phyloP scores from a whole-genome alignment of 2,888 invertebrate genomes.

The Mellilla xanthometata region DNA sequence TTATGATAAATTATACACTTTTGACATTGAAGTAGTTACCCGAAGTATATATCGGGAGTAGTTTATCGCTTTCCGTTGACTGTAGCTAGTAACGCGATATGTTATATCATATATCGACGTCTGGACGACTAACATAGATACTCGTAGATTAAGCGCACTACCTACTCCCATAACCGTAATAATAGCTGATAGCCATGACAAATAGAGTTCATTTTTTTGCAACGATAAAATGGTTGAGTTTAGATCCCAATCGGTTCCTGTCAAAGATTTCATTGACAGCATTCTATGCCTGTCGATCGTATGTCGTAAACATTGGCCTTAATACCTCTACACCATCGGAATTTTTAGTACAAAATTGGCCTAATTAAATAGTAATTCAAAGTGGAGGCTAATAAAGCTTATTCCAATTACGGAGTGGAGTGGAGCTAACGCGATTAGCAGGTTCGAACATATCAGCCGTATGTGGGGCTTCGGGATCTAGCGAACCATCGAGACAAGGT shows the following conservation, averaged over 20 bases:
- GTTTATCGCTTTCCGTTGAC: slow-evolving; percentile 8
- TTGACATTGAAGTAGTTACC: slow-evolving; percentile 15
- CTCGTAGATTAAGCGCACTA: slow-evolving; percentile 47
- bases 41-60: background rate
- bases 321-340: slow-evolving; percentile 24
- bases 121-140: slow-evolving; percentile 41
- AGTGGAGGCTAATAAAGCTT: slow-evolving; percentile 33
- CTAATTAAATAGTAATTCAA: slow-evolving; percentile 21
- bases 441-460: slow-evolving; percentile 20
- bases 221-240: slow-evolving; percentile 34
- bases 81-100: slow-evolving; percentile 3
- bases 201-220: slow-evolving; percentile 39
- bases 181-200: slow-evolving; percentile 40
- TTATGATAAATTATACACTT: slow-evolving; percentile 18
- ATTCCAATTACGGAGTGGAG: slow-evolving; percentile 26
- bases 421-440: slow-evolving; percentile 27
- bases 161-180: slow-evolving; percentile 56
- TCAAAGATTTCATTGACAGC: slow-evolving; percentile 39
- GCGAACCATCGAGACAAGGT: slow-evolving; percentile 18
- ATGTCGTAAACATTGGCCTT: slow-evolving; percentile 33
- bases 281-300: slow-evolving; percentile 38
- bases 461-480: slow-evolving; percentile 25
- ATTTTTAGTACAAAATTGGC: slow-evolving; percentile 26
- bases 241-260: slow-evolving; percentile 25
- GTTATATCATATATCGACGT: slow-evolving; percentile 7